These are phyloP conservation scores for Aphodius granarius DNA, from an alignment of 2,888 invertebrate genomes.

Conservation along the genomic window DNA sequence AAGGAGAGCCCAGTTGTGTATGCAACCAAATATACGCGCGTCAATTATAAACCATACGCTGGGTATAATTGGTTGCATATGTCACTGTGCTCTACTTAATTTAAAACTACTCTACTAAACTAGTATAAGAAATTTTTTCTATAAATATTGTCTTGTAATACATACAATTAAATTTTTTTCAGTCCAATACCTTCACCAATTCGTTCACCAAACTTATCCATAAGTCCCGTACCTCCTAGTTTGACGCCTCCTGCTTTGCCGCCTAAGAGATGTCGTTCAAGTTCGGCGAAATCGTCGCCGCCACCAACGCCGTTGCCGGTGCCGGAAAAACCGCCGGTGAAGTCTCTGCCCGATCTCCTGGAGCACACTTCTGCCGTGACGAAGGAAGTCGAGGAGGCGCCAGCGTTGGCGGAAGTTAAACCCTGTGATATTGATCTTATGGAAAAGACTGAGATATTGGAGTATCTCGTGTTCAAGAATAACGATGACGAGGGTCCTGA, in stretches of 20 bases:
- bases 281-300: conserved; percentile 56
- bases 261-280: conserved; percentile 60
- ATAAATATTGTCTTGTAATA: too few species aligned
- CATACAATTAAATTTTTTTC: not conserved
- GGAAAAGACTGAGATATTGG: conserved; percentile 79
- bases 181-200: conserved; percentile 39
- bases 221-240: conserved; percentile 31
- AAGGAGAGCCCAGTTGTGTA: too few species aligned
- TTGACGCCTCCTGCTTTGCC: conserved; percentile 63
- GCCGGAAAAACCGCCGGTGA: conserved; percentile 49
- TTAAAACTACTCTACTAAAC: too few species aligned
- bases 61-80: too few species aligned
- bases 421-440: conserved; percentile 61
- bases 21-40: too few species aligned
- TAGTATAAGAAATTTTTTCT: conserved; percentile 3
- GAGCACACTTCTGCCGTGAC: conserved; percentile 45
- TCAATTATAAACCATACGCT: too few species aligned
- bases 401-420: conserved; percentile 29
- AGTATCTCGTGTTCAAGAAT: conserved; percentile 78
- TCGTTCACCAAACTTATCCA: conserved; percentile 32
- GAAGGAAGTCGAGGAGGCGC: conserved; percentile 21
- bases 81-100: too few species aligned
- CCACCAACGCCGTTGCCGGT: conserved; percentile 48
- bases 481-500: conserved; percentile 86
- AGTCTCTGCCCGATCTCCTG: conserved; percentile 49